phyloP scores from a whole-genome alignment of 2,888 invertebrate species.

The Prosapia bicincta region DNA sequence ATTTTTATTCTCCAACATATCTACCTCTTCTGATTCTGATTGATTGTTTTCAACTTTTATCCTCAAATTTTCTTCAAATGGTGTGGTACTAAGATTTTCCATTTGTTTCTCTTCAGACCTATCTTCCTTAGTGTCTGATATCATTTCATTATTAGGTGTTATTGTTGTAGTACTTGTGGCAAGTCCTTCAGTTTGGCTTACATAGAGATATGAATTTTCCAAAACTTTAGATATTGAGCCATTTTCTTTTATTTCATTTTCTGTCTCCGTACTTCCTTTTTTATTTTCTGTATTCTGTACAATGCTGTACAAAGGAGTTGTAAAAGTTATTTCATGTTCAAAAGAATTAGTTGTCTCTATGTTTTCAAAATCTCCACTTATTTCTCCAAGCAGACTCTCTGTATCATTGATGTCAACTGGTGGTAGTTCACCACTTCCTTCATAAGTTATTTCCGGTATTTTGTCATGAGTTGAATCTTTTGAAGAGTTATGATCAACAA shows the following conservation, averaged over 20 bases:
- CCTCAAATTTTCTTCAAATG: neutral
- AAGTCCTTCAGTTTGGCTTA: neutral
- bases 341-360: neutral
- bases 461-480: neutral
- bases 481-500: no score
- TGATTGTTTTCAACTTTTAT: neutral
- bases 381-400: neutral
- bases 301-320: neutral
- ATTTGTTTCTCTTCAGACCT: neutral
- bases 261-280: neutral
- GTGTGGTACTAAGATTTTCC: neutral
- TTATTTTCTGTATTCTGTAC: neutral
- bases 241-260: neutral
- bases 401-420: neutral
- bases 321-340: neutral
- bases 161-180: neutral
- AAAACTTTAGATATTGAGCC: neutral
- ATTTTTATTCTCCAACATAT: neutral
- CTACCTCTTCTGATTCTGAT: neutral
- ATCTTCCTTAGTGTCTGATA: neutral
- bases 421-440: neutral
- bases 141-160: neutral
- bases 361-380: neutral
- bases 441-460: neutral
- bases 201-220: neutral